Evolutionary conservation across 2,113 vertebrate genomes (phyloP).

Genomic region (Eulemur rufifrons): DNA sequence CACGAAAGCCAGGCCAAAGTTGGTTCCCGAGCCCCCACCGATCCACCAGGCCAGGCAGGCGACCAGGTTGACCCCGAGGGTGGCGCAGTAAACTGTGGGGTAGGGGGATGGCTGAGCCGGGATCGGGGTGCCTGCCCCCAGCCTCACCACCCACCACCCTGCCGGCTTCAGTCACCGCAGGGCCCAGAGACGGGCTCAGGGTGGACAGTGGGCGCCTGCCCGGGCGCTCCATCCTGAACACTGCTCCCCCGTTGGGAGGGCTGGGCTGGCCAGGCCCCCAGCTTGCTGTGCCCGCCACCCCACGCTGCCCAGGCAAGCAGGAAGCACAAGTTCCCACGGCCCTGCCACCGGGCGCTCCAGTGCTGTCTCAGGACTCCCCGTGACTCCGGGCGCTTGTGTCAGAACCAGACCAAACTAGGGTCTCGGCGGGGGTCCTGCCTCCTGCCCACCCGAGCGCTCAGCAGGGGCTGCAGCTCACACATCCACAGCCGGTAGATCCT

Average conservation of each 20-base stretch:
- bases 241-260: too few species aligned
- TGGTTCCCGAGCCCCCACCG: constrained; percentile 84
- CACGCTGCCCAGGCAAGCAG: too few species aligned
- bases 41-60: constrained; percentile 97
- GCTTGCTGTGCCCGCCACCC: too few species aligned
- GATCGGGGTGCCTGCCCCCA: too few species aligned
- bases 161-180: rapidly evolving
- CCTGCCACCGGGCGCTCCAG: too few species aligned
- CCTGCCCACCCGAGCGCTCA: rapidly evolving
- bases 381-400: too few species aligned
- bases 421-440: neutral
- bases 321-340: too few species aligned
- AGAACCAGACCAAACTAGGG: too few species aligned
- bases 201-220: neutral
- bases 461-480: constrained; percentile 84
- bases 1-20: constrained; percentile 93
- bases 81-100: constrained; percentile 91
- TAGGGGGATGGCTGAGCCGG: neutral
- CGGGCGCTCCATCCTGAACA: too few species aligned
- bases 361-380: too few species aligned
- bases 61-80: constrained; percentile 89
- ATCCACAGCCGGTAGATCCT: constrained; percentile 95
- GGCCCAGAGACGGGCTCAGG: neutral
- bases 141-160: neutral
- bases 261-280: too few species aligned